A percentile compares a stretch with the other conserved stretches of the same genome.
These are phyloP conservation scores for Alexandromys fortis DNA, from an alignment of 2,113 vertebrate genomes.

Conservation along the genomic window DNA sequence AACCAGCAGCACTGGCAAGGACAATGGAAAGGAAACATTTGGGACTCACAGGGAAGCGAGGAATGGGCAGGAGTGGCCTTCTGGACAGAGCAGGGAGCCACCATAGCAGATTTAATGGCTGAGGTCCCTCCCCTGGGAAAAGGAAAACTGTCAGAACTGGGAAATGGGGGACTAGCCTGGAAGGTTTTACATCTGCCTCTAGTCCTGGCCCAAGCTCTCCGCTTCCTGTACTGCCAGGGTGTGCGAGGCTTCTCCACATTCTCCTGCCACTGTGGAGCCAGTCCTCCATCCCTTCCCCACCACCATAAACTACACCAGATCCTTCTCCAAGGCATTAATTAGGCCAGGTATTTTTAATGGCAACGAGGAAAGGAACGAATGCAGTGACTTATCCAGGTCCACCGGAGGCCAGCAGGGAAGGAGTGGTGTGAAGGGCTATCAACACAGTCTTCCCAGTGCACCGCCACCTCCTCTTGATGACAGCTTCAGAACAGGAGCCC, in stretches of 20 bases:
- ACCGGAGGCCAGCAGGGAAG: neutral
- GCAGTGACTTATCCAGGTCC: neutral
- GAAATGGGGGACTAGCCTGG: neutral
- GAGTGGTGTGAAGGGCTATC: neutral
- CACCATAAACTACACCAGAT: neutral
- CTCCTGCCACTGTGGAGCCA: neutral
- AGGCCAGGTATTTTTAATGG: neutral
- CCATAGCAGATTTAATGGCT: neutral
- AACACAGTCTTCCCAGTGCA: neutral
- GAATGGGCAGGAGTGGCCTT: neutral
- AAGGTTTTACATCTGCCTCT: neutral
- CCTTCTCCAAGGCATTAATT: neutral
- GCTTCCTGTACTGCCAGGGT: neutral
- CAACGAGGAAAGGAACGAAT: neutral
- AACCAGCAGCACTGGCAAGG: neutral
- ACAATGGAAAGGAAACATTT: neutral
- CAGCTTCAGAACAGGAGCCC: rapidly evolving
- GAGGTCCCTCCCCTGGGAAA: rapidly evolving
- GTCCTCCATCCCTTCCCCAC: neutral
- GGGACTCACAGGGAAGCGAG: neutral
- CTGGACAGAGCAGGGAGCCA: neutral
- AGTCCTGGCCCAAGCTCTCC: neutral
- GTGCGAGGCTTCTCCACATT: neutral
- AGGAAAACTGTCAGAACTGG: neutral
- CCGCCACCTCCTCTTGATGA: neutral